Evolutionary conservation across 2,113 vertebrate genomes (phyloP).

Genomic region (Gobius niger): DNA sequence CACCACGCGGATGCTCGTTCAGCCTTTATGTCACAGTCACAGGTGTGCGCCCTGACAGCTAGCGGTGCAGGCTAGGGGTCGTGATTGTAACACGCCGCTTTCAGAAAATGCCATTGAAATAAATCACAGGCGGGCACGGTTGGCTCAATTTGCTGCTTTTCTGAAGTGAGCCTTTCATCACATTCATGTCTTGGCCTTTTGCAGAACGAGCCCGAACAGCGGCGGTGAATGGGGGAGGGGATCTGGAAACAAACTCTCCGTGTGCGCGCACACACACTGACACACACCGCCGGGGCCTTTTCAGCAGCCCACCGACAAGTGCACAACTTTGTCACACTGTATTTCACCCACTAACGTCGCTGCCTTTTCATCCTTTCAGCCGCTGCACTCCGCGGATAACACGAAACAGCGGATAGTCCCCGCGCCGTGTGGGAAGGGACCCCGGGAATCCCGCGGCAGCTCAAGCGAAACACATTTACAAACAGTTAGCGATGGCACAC

Average conservation of each 20-base stretch:
- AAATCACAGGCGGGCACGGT: constrained; percentile 39
- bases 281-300: constrained; percentile 57
- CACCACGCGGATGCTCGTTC: not conserved
- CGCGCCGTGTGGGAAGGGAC: constrained; percentile 27
- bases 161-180: constrained; percentile 75
- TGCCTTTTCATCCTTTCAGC: constrained; percentile 24
- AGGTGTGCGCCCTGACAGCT: constrained; percentile 33
- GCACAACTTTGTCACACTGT: constrained; percentile 79
- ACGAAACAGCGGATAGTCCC: constrained; percentile 14
- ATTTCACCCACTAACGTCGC: constrained; percentile 51
- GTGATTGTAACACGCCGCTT: constrained; percentile 3
- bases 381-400: constrained; percentile 13
- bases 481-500: constrained; percentile 63
- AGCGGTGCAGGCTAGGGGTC: not conserved
- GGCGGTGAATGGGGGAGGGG: constrained; percentile 77
- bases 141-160: constrained; percentile 35
- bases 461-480: constrained; percentile 48
- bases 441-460: constrained; percentile 35
- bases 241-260: constrained; percentile 74
- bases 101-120: not conserved
- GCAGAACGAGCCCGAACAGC: constrained; percentile 65
- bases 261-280: constrained; percentile 20
- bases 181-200: constrained; percentile 77
- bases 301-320: constrained; percentile 74
- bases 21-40: constrained; percentile 25